These are phyloP conservation scores for Egretta garzetta DNA, from an alignment of 2,113 vertebrate genomes.

Conservation along the genomic window DNA sequence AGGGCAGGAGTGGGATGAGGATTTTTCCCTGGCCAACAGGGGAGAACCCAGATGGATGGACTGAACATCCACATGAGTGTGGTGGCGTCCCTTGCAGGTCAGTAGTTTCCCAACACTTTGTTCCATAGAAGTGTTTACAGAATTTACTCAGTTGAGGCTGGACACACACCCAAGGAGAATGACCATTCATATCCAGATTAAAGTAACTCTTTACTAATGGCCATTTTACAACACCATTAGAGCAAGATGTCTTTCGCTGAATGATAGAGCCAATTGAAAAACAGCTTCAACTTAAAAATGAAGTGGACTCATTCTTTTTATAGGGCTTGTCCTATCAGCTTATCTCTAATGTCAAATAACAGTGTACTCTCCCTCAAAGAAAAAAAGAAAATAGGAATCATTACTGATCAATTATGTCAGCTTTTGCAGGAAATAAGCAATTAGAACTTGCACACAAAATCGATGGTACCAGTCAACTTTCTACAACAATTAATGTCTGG, in stretches of 20 bases:
- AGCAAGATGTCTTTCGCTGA: neutral
- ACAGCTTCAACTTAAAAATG: neutral
- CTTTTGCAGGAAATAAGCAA: slow-evolving; percentile 60
- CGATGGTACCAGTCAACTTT: slow-evolving; percentile 2
- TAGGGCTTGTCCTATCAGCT: neutral
- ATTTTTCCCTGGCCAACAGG: neutral
- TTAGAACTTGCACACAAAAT: slow-evolving; percentile 16
- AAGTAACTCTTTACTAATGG: neutral
- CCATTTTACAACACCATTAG: neutral
- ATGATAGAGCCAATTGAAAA: neutral
- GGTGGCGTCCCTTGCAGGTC: neutral
- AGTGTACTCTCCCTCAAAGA: neutral
- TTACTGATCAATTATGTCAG: slow-evolving; percentile 51
- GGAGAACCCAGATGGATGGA: neutral
- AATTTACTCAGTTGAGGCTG: neutral
- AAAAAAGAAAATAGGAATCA: slow-evolving; percentile 41
- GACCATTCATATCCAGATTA: neutral
- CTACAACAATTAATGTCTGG: neutral
- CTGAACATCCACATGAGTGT: fast-evolving
- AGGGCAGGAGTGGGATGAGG: neutral
- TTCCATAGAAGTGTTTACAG: neutral
- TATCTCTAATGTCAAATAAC: neutral
- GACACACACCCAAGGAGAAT: neutral
- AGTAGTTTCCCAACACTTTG: neutral
- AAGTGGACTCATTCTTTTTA: neutral